Conservation (phyloP, 2,113 vertebrate species). For the Nibea coibor region DNA sequence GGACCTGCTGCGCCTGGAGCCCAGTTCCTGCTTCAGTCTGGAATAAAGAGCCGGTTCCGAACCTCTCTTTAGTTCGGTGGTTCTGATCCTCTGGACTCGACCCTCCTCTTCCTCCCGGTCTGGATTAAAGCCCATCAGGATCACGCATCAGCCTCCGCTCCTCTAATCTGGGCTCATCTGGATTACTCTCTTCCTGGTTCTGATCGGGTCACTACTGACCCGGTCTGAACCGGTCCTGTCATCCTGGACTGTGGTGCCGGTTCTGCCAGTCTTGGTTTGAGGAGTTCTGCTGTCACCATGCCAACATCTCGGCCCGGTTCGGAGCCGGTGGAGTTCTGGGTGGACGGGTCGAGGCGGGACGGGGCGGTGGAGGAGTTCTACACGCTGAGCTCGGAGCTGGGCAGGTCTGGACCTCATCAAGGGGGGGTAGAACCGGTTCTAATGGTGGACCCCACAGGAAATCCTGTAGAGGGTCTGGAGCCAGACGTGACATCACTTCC, state of each 20-base stretch:
- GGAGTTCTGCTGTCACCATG: conserved; percentile 75
- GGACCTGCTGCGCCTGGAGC: conserved; percentile 36
- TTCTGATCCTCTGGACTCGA: no score
- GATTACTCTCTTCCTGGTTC: conserved; percentile 58
- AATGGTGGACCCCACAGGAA: no score
- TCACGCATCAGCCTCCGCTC: conserved; percentile 58
- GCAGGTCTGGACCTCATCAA: conserved; percentile 77
- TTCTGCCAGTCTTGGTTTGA: conserved; percentile 2
- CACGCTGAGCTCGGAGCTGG: conserved; percentile 83
- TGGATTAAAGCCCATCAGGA: conserved; percentile 70
- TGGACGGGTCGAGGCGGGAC: conserved; percentile 88
- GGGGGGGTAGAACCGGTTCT: not conserved
- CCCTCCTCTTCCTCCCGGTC: conserved; percentile 38
- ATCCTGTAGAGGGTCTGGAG: no score
- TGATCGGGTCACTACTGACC: conserved; percentile 52
- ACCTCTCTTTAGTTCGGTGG: no score
- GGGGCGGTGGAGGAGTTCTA: conserved; percentile 87
- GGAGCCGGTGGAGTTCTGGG: conserved; percentile 86
- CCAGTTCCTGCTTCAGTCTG: conserved; percentile 11
- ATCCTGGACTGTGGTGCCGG: conserved; percentile 3
- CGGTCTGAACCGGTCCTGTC: conserved; percentile 35
- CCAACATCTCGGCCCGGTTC: conserved; percentile 85
- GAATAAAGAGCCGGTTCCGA: conserved; percentile 4
- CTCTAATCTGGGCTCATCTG: conserved; percentile 73
- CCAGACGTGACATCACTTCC: no score